These are phyloP conservation scores for Drosophila neonasuta DNA, from an alignment of 2,888 invertebrate genomes.

Conservation along the genomic window DNA sequence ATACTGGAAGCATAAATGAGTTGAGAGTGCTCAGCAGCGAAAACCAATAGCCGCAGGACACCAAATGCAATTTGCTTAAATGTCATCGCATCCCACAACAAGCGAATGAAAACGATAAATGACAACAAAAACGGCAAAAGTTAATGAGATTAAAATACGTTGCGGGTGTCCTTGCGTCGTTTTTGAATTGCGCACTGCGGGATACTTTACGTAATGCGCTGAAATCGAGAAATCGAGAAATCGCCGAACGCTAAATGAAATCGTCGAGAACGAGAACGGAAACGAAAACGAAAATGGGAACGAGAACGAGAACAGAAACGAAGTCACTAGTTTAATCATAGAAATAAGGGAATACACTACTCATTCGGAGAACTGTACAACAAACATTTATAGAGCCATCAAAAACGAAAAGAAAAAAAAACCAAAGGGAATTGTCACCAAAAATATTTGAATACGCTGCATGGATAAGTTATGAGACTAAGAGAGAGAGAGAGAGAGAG, in stretches of 20 bases:
- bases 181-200: conserved; percentile 54
- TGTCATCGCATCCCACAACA: conserved; percentile 43
- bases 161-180: conserved; percentile 56
- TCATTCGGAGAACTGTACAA: too few relatives aligned
- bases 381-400: not conserved
- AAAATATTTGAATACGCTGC: not conserved
- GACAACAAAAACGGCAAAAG: conserved; percentile 56
- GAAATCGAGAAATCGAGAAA: conserved; percentile 19
- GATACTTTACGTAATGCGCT: conserved; percentile 40
- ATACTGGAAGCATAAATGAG: not conserved
- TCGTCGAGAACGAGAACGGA: not conserved
- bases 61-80: conserved; percentile 57
- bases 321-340: too few relatives aligned
- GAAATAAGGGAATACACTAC: too few relatives aligned
- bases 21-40: not conserved
- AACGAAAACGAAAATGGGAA: too few relatives aligned
- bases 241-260: conserved; percentile 8
- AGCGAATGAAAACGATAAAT: conserved; percentile 26
- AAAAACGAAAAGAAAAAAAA: not conserved
- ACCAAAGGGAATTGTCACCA: not conserved
- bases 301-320: too few relatives aligned
- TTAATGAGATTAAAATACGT: conserved; percentile 78
- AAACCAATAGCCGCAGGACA: conserved; percentile 48
- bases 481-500: not conserved
- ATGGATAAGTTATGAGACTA: not conserved